phyloP scores from a whole-genome alignment of 2,888 invertebrate species.

The Cotesia congregata region DNA sequence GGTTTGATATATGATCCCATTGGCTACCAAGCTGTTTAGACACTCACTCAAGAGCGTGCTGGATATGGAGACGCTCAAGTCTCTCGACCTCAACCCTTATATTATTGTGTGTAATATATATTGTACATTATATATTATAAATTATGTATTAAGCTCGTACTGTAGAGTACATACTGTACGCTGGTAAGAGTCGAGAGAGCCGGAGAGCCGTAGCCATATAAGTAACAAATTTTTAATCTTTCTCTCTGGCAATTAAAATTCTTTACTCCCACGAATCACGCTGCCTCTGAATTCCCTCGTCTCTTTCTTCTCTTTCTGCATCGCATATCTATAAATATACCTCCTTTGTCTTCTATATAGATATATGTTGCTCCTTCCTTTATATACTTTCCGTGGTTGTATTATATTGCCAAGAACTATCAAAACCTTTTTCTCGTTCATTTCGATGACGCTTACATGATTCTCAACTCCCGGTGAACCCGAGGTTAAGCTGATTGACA shows the following conservation, averaged over 20 bases:
- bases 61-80: conserved; percentile 23
- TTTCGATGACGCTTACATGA: conserved; percentile 35
- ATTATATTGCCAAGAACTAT: conserved; percentile 25
- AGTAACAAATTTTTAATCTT: conserved; percentile 18
- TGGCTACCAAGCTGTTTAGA: conserved; percentile 67
- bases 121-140: not conserved
- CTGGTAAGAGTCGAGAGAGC: not conserved
- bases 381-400: not conserved
- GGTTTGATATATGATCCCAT: conserved; percentile 68
- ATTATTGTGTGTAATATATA: not conserved
- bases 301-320: conserved; percentile 20
- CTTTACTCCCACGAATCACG: conserved; percentile 43
- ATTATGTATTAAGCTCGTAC: too few species aligned
- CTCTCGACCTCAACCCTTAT: conserved; percentile 59
- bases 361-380: not conserved
- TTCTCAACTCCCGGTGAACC: conserved; percentile 28
- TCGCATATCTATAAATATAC: conserved; percentile 21
- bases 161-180: not conserved
- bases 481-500: conserved; percentile 36
- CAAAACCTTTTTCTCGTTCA: conserved; percentile 28
- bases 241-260: conserved; percentile 46
- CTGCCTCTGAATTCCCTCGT: conserved; percentile 37
- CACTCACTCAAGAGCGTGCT: conserved; percentile 52
- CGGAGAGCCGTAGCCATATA: not conserved
- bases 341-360: not conserved